Percentiles rank a stretch among this genome's conserved stretches.
phyloP scores from a whole-genome alignment of 2,113 vertebrate species.

The Marmota flaviventris region DNA sequence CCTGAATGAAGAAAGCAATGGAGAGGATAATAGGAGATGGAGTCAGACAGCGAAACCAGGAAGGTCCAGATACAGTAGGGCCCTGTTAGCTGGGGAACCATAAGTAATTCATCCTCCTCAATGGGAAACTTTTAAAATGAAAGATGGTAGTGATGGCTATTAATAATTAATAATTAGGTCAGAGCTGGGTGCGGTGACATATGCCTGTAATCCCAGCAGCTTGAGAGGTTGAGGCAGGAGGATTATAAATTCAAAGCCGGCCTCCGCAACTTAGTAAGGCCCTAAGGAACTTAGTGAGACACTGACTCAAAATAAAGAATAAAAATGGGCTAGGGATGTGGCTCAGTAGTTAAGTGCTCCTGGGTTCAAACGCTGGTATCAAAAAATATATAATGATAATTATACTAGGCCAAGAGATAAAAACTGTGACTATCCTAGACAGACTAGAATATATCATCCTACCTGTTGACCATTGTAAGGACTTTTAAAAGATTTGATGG shows the following conservation, averaged over 20 bases:
- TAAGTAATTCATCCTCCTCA: neutral
- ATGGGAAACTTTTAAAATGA: neutral
- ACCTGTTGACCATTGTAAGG: neutral
- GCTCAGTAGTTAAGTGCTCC: no score
- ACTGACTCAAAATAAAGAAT: no score
- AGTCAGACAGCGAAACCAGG: neutral
- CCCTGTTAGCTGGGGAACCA: neutral
- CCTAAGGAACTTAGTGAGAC: no score
- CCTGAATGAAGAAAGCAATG: neutral
- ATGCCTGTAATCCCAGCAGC: no score
- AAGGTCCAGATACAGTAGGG: neutral
- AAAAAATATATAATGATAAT: no score
- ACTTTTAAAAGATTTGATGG: neutral
- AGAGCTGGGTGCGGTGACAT: no score
- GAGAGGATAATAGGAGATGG: neutral
- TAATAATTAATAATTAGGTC: neutral
- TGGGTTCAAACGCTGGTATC: no score
- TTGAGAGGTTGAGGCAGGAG: no score
- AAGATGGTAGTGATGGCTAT: neutral
- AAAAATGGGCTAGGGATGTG: no score
- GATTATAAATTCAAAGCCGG: no score
- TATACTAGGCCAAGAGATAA: no score
- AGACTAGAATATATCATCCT: neutral
- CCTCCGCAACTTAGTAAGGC: no score
- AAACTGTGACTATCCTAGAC: neutral